Evolutionary conservation across 1,140 invertebrate genomes (phyloP).

Genomic region (Zophobas morio): DNA sequence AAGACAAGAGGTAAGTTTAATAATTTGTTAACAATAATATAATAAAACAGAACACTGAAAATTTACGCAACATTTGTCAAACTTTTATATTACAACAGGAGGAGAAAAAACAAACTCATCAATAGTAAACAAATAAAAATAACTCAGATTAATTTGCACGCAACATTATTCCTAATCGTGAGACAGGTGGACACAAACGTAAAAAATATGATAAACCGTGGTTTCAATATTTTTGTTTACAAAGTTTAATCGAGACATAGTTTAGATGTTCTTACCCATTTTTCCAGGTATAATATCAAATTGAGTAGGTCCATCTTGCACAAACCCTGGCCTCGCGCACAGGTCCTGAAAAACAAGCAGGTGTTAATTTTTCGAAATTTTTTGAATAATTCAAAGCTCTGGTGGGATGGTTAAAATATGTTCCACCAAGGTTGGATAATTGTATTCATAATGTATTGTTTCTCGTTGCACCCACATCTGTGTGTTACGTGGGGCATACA

Average conservation of each 20-base stretch:
- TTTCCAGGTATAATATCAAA: slow-evolving; percentile 90
- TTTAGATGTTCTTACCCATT: slow-evolving; percentile 81
- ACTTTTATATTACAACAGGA: too few relatives aligned
- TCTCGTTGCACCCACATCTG: slow-evolving; percentile 29
- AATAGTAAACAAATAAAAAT: too few relatives aligned
- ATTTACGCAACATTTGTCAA: too few relatives aligned
- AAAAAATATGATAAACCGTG: too few relatives aligned
- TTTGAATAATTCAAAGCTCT: neutral
- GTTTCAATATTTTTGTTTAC: too few relatives aligned
- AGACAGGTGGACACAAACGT: too few relatives aligned
- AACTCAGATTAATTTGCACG: too few relatives aligned
- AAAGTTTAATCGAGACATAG: neutral
- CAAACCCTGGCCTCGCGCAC: slow-evolving; percentile 82
- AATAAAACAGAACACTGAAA: too few relatives aligned
- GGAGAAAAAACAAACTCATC: too few relatives aligned
- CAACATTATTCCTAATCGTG: too few relatives aligned
- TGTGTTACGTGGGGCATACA: slow-evolving; percentile 35
- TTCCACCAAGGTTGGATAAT: slow-evolving; percentile 37
- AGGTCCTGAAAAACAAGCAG: slow-evolving; percentile 77
- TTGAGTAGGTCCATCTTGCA: slow-evolving; percentile 81
- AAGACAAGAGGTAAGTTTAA: too few relatives aligned
- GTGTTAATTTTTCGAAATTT: slow-evolving; percentile 3
- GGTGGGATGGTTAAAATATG: slow-evolving; percentile 23
- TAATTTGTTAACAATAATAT: too few relatives aligned
- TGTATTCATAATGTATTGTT: slow-evolving; percentile 42